phyloP scores from a whole-genome alignment of 2,113 vertebrate species.

The Myxocyprinus asiaticus region DNA sequence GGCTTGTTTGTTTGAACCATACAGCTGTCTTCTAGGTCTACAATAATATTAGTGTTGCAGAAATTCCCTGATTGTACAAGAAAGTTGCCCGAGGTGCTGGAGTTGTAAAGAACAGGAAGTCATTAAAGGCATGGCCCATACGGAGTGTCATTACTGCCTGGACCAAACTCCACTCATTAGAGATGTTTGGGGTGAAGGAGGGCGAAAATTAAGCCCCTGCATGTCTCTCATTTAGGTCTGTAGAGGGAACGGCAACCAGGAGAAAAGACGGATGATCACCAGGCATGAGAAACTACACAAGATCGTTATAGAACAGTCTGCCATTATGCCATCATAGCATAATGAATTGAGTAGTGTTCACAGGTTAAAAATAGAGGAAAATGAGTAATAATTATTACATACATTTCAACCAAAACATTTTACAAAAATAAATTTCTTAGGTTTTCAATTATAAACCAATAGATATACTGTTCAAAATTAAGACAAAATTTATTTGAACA shows the following conservation, averaged over 20 bases:
- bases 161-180: constrained; percentile 75
- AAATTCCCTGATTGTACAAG: constrained; percentile 64
- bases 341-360: neutral
- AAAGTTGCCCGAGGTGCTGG: constrained; percentile 59
- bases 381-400: neutral
- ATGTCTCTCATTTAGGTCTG: constrained; percentile 63
- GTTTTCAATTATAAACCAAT: no score
- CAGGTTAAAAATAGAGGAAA: neutral
- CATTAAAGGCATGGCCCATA: constrained; percentile 71
- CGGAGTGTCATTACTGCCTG: constrained; percentile 73
- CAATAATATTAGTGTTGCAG: constrained; percentile 46
- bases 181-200: constrained; percentile 62
- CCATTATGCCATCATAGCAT: neutral
- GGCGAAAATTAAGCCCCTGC: constrained; percentile 57
- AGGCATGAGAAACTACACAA: neutral
- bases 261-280: constrained; percentile 28
- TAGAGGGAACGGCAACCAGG: constrained; percentile 13
- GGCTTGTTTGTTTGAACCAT: constrained; percentile 16
- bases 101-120: constrained; percentile 79
- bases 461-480: no score
- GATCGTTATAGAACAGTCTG: neutral
- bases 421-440: no score
- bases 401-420: no score
- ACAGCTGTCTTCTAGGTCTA: constrained; percentile 34
- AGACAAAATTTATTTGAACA: no score